phyloP scores from a whole-genome alignment of 2,113 vertebrate genomes.

The Bubo bubo region DNA sequence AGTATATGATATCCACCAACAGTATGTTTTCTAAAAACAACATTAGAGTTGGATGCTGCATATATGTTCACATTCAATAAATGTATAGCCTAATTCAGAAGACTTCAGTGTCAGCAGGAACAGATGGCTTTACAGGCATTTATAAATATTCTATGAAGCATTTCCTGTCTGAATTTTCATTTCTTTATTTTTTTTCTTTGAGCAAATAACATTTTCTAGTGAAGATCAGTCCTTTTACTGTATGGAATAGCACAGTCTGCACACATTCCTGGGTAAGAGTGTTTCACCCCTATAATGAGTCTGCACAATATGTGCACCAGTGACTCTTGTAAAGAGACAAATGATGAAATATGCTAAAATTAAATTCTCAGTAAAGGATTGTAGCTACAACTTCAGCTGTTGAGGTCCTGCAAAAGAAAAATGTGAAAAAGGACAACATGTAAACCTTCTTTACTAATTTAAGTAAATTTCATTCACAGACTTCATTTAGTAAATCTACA shows the following conservation, averaged over 20 bases:
- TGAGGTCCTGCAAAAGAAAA: background rate
- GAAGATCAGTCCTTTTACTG: background rate
- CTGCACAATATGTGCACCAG: background rate
- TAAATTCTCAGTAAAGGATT: background rate
- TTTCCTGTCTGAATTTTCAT: background rate
- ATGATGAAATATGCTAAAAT: background rate
- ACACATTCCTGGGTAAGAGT: background rate
- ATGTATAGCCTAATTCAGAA: background rate
- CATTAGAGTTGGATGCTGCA: background rate
- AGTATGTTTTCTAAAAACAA: background rate
- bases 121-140: background rate
- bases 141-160: background rate
- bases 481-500: background rate
- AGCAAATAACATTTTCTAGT: background rate
- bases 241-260: background rate
- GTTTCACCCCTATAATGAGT: background rate
- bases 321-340: background rate
- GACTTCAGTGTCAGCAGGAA: background rate
- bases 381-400: background rate
- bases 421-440: background rate
- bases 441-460: background rate
- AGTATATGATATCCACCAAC: background rate
- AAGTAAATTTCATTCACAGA: background rate
- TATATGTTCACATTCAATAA: background rate
- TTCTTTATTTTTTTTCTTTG: background rate